A percentile compares a stretch with the other conserved stretches of the same genome.
These are phyloP conservation scores for Corythornis madagascariensis DNA, from an alignment of 2,113 vertebrate genomes.

Conservation along the genomic window DNA sequence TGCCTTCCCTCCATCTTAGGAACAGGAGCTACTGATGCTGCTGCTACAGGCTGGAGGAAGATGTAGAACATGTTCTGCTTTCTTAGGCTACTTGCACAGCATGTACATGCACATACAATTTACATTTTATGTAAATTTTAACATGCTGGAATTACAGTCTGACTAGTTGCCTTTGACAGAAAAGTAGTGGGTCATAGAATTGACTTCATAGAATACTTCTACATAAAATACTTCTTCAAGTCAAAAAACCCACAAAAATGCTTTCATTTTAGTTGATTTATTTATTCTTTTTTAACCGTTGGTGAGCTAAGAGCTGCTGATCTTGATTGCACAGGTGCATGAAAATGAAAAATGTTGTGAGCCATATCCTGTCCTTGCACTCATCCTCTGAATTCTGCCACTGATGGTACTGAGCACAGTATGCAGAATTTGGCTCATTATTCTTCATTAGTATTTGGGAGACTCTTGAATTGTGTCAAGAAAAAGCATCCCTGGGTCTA, in stretches of 20 bases:
- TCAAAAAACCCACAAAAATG: fast-evolving
- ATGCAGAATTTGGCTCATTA: background rate
- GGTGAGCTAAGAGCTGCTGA: background rate
- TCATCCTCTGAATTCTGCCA: background rate
- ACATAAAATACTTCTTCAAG: background rate
- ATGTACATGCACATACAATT: no score
- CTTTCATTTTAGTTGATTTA: background rate
- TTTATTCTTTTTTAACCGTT: background rate
- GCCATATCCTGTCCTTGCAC: background rate
- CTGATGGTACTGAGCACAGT: fast-evolving
- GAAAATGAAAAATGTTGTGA: background rate
- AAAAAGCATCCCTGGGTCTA: background rate
- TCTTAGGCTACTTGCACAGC: background rate
- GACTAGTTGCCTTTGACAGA: background rate
- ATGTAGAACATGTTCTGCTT: background rate
- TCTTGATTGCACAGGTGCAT: background rate
- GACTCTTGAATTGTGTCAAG: background rate
- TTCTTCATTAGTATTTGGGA: background rate
- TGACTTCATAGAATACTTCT: no score
- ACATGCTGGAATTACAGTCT: background rate
- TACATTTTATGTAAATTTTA: background rate
- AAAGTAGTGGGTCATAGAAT: background rate
- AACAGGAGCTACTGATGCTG: background rate
- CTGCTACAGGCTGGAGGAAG: background rate
- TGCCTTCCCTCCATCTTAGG: background rate